Evolutionary conservation across 2,113 vertebrate species (phyloP).

Genomic region (Triplophysa tibetana): DNA sequence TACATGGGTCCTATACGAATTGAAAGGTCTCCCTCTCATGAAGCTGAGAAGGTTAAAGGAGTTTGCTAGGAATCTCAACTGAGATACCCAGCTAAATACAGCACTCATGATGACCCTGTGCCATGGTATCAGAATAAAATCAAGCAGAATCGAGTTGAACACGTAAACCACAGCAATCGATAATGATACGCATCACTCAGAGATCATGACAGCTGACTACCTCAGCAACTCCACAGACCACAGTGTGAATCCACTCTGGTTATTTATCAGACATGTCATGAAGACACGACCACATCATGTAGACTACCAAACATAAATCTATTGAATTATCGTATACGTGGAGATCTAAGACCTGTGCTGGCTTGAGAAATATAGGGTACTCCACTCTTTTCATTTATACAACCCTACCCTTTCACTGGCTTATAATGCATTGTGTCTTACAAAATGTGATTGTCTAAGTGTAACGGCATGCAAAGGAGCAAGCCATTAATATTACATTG

Average conservation of each 20-base stretch:
- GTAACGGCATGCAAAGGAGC: conserved; percentile 58
- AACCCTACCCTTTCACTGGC: not conserved
- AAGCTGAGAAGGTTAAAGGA: too few relatives aligned
- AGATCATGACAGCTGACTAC: conserved; percentile 29
- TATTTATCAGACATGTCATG: conserved; percentile 24
- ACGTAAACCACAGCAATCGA: conserved; percentile 10
- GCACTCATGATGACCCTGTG: not conserved
- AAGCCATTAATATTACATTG: conserved; percentile 54
- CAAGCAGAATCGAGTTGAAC: not conserved
- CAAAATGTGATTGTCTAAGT: conserved; percentile 16
- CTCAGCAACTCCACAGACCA: conserved; percentile 18
- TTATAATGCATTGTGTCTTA: not conserved
- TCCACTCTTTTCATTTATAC: not conserved
- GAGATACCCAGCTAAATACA: not conserved
- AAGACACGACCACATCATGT: not conserved
- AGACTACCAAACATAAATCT: not conserved
- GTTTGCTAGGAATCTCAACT: too few relatives aligned
- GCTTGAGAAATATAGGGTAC: not conserved
- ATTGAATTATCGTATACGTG: not conserved
- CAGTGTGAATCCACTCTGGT: not conserved
- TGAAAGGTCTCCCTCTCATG: too few relatives aligned
- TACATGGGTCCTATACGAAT: too few relatives aligned
- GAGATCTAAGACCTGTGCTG: not conserved
- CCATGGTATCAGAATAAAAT: not conserved
- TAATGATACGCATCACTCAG: conserved; percentile 11